Conservation (phyloP, 2,888 invertebrate species). For the Synanthedon vespiformis region DNA sequence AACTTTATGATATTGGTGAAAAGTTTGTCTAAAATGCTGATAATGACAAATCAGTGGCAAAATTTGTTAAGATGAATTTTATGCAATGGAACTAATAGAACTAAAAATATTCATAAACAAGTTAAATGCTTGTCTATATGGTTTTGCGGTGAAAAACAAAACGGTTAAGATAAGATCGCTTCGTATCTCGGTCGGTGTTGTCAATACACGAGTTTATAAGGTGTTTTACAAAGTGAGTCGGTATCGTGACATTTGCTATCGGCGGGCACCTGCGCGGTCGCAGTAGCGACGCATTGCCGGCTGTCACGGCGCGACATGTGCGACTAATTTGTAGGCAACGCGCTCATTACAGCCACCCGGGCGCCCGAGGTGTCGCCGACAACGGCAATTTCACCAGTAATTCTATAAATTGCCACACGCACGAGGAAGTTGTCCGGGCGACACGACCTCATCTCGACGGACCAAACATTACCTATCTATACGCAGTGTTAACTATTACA, state of each 20-base stretch:
- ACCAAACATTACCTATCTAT: conserved; percentile 4
- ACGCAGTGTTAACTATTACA: too few relatives aligned
- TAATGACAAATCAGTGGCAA: too few relatives aligned
- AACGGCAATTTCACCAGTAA: conserved; percentile 51
- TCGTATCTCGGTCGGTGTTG: neutral
- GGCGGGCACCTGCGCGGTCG: conserved; percentile 3
- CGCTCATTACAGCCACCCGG: conserved; percentile 49
- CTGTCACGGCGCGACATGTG: conserved; percentile 61
- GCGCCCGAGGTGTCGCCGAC: conserved; percentile 59
- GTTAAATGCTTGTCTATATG: too few relatives aligned
- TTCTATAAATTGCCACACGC: conserved; percentile 58
- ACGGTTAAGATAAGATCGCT: neutral
- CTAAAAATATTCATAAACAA: too few relatives aligned
- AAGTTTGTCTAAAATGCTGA: too few relatives aligned
- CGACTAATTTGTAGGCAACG: conserved; percentile 61
- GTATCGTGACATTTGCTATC: conserved; percentile 7
- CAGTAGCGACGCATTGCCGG: conserved; percentile 37
- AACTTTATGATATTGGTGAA: too few relatives aligned
- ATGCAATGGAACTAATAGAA: too few relatives aligned
- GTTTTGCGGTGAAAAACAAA: neutral
- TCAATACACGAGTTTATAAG: neutral
- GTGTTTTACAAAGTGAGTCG: conserved; percentile 6
- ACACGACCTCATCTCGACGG: conserved; percentile 23
- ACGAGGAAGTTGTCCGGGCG: conserved; percentile 35
- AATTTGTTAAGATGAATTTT: too few relatives aligned